Percentiles rank a stretch among this genome's conserved stretches.
Evolutionary conservation across 2,888 invertebrate species (phyloP).

Genomic region (Noctua comes): DNA sequence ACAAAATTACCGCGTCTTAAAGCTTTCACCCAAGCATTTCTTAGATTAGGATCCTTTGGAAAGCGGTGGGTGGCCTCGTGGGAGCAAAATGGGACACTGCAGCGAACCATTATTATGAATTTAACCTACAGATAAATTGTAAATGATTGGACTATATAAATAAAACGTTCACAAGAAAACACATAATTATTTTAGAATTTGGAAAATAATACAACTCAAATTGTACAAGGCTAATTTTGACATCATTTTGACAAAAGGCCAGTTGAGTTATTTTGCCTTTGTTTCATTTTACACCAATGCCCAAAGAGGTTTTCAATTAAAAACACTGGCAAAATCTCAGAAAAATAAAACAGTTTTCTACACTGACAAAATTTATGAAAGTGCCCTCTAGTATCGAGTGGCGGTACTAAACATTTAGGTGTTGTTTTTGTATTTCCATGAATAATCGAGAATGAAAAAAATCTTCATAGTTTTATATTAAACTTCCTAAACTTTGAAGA

Average conservation of each 20-base stretch:
- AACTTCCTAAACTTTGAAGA: too few species aligned
- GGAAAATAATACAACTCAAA: background rate
- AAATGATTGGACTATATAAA: background rate
- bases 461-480: background rate
- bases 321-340: background rate
- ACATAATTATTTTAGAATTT: conserved; percentile 32
- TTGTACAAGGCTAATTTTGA: conserved; percentile 23
- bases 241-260: conserved; percentile 10
- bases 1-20: conserved; percentile 19
- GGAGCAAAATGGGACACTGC: conserved; percentile 28
- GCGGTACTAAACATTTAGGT: background rate
- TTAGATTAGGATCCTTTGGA: conserved; percentile 13
- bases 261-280: background rate
- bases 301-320: background rate
- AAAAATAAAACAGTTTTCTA: background rate
- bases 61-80: conserved; percentile 24
- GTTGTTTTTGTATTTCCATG: background rate
- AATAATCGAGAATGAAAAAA: background rate
- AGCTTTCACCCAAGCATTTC: conserved; percentile 25
- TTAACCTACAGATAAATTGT: background rate
- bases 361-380: background rate
- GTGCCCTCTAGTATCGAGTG: conserved; percentile 43
- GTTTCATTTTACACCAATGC: background rate
- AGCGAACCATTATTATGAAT: conserved; percentile 21
- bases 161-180: conserved; percentile 9